Percentiles rank a stretch among this genome's conserved stretches.
Conservation (phyloP, 2,113 vertebrate genomes). For the Campylomormyrus numenius region DNA sequence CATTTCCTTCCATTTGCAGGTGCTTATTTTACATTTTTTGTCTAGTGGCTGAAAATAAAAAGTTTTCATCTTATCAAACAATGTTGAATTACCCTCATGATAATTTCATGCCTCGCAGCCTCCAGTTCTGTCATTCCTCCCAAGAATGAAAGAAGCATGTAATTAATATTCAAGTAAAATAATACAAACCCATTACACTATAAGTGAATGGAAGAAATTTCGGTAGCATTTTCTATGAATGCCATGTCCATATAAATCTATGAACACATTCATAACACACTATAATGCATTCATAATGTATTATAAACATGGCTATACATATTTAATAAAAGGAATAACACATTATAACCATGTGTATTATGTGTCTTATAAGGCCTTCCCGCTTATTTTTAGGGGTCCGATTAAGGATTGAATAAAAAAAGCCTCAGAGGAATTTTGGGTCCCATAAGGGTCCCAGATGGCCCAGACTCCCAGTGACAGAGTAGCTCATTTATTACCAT, state of each 20-base stretch:
- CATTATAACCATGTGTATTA: neutral
- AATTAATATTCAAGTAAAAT: neutral
- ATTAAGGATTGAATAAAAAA: slow-evolving; percentile 12
- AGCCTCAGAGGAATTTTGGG: slow-evolving; percentile 15
- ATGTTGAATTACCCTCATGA: neutral
- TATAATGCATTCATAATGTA: neutral
- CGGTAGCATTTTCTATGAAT: neutral
- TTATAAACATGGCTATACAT: neutral
- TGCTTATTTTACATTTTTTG: neutral
- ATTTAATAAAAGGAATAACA: neutral
- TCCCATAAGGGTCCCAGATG: slow-evolving; percentile 38
- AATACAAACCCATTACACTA: neutral
- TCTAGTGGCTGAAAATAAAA: neutral
- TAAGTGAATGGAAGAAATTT: neutral
- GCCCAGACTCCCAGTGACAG: slow-evolving; percentile 19
- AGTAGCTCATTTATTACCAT: slow-evolving; percentile 44
- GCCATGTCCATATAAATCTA: neutral
- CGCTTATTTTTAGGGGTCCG: neutral
- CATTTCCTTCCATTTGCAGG: neutral
- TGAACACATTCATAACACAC: neutral
- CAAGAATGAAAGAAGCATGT: neutral
- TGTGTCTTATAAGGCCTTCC: neutral
- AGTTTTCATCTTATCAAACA: neutral
- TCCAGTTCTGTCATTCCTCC: neutral
- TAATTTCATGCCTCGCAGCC: neutral